Percentiles rank a stretch among this genome's conserved stretches.
Evolutionary conservation across 2,113 vertebrate genomes (phyloP).

Genomic region (Epinephelus cyanopodus): DNA sequence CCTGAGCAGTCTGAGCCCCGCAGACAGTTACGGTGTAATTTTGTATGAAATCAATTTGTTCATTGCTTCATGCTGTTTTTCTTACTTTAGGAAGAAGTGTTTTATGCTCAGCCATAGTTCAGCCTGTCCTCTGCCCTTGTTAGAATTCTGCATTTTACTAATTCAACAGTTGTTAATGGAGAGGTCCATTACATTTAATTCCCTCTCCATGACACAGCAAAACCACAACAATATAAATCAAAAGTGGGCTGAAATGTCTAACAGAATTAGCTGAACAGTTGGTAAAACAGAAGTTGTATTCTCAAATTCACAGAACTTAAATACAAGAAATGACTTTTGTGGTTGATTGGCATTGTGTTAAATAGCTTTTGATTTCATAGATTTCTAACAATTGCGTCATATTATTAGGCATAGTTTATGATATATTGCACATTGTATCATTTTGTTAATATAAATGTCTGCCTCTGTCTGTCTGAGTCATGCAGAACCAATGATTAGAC

Average conservation of each 20-base stretch:
- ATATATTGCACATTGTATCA: conserved; percentile 15
- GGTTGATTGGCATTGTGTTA: not conserved
- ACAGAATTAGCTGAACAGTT: not conserved
- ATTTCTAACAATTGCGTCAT: conserved; percentile 10
- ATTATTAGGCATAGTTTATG: not conserved
- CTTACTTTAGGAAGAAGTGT: conserved; percentile 26
- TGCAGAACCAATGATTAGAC: conserved; percentile 19
- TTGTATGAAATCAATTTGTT: conserved; percentile 38
- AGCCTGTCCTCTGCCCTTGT: conserved; percentile 2
- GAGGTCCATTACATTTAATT: conserved; percentile 19
- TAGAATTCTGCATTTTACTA: conserved; percentile 1
- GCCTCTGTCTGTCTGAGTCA: conserved; percentile 26
- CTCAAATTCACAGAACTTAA: not conserved
- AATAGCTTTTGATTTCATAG: conserved; percentile 6
- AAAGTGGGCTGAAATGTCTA: not conserved
- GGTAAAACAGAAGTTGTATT: not conserved
- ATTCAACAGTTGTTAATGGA: conserved; percentile 27
- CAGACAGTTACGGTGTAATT: conserved; percentile 8
- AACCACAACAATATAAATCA: not conserved
- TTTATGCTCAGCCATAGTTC: conserved; percentile 6
- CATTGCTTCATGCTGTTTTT: conserved; percentile 35
- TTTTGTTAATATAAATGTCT: conserved; percentile 12
- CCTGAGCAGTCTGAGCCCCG: conserved; percentile 10
- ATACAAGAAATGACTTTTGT: not conserved
- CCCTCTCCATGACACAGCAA: conserved; percentile 1